Conservation (phyloP, 2,888 invertebrate genomes). For the Pharmacophagus antenor region DNA sequence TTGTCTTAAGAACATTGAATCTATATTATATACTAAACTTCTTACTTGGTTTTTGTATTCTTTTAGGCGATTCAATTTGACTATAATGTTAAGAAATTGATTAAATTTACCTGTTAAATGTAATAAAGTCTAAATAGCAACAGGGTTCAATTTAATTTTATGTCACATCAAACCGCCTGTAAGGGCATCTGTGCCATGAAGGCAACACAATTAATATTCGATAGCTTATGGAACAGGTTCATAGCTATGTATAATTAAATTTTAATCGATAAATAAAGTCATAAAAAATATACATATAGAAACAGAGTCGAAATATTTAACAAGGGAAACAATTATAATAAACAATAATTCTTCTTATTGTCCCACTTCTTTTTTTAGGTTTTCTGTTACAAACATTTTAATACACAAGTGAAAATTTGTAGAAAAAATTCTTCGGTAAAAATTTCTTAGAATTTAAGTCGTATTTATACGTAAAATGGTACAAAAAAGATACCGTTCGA, state of each 20-base stretch:
- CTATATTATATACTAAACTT: background rate
- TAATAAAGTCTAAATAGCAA: conserved; percentile 3
- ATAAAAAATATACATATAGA: background rate
- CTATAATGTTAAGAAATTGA: background rate
- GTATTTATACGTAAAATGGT: no score
- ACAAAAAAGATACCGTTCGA: no score
- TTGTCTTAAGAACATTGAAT: background rate
- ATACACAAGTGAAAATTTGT: no score
- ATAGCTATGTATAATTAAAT: background rate
- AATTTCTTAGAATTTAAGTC: no score
- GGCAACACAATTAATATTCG: background rate
- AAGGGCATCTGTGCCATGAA: background rate
- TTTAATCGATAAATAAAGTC: background rate
- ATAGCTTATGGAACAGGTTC: background rate
- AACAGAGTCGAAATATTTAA: no score
- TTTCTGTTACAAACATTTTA: no score
- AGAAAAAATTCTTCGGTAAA: no score
- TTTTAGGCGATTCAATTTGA: background rate
- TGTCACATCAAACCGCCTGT: background rate
- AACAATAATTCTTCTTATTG: no score
- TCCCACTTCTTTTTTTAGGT: no score
- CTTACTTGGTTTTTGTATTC: no score
- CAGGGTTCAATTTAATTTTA: conserved; percentile 3
- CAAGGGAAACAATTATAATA: no score
- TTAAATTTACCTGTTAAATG: background rate